A percentile compares a stretch with the other conserved stretches of the same genome.
Evolutionary conservation across 2,888 invertebrate species (phyloP).

Genomic region (Ctena decussata): DNA sequence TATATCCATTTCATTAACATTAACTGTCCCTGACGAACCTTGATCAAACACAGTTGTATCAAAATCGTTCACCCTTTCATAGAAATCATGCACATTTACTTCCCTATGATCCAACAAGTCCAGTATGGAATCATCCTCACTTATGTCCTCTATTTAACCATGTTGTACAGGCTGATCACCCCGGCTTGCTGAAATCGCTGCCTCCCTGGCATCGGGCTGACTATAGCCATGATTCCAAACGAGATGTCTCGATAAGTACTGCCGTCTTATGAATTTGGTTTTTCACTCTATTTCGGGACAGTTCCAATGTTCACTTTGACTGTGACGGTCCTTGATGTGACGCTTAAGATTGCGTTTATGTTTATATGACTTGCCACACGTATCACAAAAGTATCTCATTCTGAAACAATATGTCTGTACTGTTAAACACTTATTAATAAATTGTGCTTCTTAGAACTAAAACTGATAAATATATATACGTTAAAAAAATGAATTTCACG

Average conservation of each 20-base stretch:
- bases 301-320: not conserved
- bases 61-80: not conserved
- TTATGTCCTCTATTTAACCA: not conserved
- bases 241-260: not conserved
- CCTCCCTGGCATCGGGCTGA: not conserved
- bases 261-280: not conserved
- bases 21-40: too few species aligned
- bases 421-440: too few species aligned
- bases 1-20: too few species aligned
- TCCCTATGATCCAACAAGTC: not conserved
- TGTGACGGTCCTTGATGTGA: not conserved
- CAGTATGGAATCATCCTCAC: not conserved
- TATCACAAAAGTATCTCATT: not conserved
- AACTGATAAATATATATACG: too few species aligned
- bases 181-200: not conserved
- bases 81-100: not conserved
- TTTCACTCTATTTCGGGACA: not conserved
- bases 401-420: too few species aligned
- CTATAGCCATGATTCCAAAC: not conserved
- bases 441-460: too few species aligned
- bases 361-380: not conserved
- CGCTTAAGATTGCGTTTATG: not conserved
- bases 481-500: too few species aligned
- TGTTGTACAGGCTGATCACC: not conserved
- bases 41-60: too few species aligned